These are phyloP conservation scores for Procambarus virginalis DNA, from an alignment of 1,140 invertebrate genomes.

Conservation along the genomic window DNA sequence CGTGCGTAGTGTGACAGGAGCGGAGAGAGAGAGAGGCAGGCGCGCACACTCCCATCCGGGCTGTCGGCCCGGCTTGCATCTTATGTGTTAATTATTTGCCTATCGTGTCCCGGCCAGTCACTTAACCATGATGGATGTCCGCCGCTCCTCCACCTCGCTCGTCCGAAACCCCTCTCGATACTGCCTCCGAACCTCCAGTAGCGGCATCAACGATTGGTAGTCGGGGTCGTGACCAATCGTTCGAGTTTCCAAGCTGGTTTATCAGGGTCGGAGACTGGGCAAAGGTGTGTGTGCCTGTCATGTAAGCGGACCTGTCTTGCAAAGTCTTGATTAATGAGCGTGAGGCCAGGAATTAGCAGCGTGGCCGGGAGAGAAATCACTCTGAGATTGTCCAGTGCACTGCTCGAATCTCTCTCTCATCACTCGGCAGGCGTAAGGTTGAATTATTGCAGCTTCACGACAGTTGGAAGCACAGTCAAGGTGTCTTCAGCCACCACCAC, in stretches of 20 bases:
- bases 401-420: no score
- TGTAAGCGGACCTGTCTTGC: not conserved
- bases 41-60: not conserved
- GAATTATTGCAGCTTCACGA: no score
- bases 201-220: not conserved
- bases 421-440: no score
- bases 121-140: conserved; percentile 30
- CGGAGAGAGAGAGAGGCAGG: not conserved
- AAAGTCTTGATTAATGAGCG: not conserved
- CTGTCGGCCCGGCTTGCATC: not conserved
- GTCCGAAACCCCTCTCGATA: not conserved
- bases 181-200: not conserved
- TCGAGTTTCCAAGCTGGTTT: not conserved
- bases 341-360: not conserved
- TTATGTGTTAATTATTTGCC: conserved; percentile 32
- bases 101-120: conserved; percentile 40
- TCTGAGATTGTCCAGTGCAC: not conserved
- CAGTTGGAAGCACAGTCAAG: no score
- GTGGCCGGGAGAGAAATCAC: not conserved
- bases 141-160: not conserved
- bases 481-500: no score
- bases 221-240: not conserved
- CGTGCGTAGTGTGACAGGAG: not conserved
- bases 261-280: not conserved
- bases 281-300: not conserved